Evolutionary conservation across 2,888 invertebrate species (phyloP).

Genomic region (Exephanes ischioxanthus): DNA sequence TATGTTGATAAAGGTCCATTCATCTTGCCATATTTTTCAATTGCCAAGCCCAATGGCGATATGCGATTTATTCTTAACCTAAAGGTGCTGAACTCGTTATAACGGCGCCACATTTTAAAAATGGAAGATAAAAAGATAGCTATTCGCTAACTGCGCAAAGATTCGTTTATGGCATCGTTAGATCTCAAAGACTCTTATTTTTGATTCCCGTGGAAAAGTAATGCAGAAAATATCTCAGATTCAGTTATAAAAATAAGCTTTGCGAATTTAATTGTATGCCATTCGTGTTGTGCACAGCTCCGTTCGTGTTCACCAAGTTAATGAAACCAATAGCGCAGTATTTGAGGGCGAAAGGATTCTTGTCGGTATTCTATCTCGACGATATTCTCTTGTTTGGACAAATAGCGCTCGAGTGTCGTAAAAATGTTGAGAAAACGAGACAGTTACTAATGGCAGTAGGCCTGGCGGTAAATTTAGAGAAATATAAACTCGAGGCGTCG

Average conservation of each 20-base stretch:
- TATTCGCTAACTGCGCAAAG: no score
- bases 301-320: slow-evolving; percentile 23
- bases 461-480: neutral
- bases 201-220: slow-evolving; percentile 34
- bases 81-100: no score
- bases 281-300: slow-evolving; percentile 22
- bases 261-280: slow-evolving; percentile 37
- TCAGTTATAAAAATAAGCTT: neutral
- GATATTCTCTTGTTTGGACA: neutral
- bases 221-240: slow-evolving; percentile 30
- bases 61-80: no score
- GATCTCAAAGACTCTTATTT: slow-evolving; percentile 46
- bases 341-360: slow-evolving; percentile 15
- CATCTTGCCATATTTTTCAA: no score
- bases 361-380: slow-evolving; percentile 37
- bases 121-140: no score
- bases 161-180: slow-evolving; percentile 29
- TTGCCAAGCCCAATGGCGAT: no score
- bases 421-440: slow-evolving; percentile 1
- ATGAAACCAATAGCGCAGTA: slow-evolving; percentile 15
- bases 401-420: neutral
- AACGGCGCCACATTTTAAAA: no score
- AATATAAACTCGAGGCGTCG: neutral
- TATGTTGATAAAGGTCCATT: no score
- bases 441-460: neutral